Evolutionary conservation across 2,113 vertebrate species (phyloP).

Genomic region (Forbesichthys agassizii): DNA sequence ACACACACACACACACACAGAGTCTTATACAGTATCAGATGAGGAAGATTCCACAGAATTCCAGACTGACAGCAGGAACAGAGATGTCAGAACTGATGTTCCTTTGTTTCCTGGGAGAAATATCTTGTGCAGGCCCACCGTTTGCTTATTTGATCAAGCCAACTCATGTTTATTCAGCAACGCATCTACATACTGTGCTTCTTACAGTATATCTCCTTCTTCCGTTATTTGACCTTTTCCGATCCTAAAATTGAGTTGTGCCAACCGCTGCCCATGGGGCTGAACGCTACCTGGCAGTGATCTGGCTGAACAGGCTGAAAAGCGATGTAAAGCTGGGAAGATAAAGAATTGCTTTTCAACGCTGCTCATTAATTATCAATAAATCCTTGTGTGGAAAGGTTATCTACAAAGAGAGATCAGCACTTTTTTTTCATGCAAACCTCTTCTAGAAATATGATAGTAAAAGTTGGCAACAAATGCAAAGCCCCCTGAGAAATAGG

Average conservation of each 20-base stretch:
- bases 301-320: conserved; percentile 52
- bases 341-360: conserved; percentile 63
- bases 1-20: too few relatives aligned
- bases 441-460: conserved; percentile 52
- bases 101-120: conserved; percentile 64
- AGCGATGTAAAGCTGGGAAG: conserved; percentile 42
- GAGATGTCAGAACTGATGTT: conserved; percentile 49
- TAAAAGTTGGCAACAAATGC: conserved; percentile 27
- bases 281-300: conserved; percentile 49
- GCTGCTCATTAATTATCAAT: conserved; percentile 63
- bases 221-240: conserved; percentile 10
- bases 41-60: conserved; percentile 23
- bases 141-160: conserved; percentile 70
- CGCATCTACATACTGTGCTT: conserved; percentile 45
- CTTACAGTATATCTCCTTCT: conserved; percentile 6
- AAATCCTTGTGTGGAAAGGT: conserved; percentile 57
- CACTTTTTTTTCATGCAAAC: conserved; percentile 48
- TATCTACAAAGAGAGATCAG: conserved; percentile 58
- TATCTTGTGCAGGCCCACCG: conserved; percentile 53
- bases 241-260: conserved; percentile 24
- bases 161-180: conserved; percentile 73
- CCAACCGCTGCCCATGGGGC: conserved; percentile 46
- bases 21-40: conserved; percentile 14
- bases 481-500: conserved; percentile 32
- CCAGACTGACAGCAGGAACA: conserved; percentile 34